These are phyloP conservation scores for Calcarius lapponicus DNA, from an alignment of 2,797 vertebrate species.

Conservation along the genomic window DNA sequence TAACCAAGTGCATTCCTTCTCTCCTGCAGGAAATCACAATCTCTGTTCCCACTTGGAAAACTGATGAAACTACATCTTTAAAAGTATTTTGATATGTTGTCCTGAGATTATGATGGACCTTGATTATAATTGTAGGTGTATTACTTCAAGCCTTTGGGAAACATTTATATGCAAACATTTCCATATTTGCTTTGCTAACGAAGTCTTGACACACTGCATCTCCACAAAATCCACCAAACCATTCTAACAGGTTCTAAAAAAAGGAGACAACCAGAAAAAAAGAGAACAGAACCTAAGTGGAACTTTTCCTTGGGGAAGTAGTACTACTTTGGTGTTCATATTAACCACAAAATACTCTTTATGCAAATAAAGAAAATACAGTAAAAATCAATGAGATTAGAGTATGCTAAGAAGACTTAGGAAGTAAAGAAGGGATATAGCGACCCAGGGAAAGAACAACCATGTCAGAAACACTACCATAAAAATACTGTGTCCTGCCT, in stretches of 20 bases:
- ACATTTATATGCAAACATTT: neutral
- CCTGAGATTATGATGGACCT: neutral
- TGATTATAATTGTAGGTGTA: neutral
- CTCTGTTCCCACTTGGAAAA: neutral
- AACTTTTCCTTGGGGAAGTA: neutral
- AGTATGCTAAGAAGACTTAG: neutral
- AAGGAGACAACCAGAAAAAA: neutral
- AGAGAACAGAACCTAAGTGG: neutral
- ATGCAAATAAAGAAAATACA: neutral
- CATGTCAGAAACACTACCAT: neutral
- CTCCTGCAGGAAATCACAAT: neutral
- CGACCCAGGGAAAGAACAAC: accelerated
- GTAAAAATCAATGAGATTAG: neutral
- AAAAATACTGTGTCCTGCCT: neutral
- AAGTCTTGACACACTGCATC: neutral
- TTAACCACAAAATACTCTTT: neutral
- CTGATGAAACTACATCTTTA: neutral
- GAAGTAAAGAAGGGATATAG: neutral
- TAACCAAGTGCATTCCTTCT: neutral
- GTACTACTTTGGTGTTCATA: neutral
- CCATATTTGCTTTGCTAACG: neutral
- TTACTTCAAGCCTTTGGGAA: neutral
- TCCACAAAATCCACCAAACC: neutral
- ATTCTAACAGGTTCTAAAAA: neutral
- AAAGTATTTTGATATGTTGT: neutral